Evolutionary conservation across 92 coral and sea anemone species (phyloP), one percentile per base, ranked within the genome.

Genomic region (Umimayanthus kanabou): DNA sequence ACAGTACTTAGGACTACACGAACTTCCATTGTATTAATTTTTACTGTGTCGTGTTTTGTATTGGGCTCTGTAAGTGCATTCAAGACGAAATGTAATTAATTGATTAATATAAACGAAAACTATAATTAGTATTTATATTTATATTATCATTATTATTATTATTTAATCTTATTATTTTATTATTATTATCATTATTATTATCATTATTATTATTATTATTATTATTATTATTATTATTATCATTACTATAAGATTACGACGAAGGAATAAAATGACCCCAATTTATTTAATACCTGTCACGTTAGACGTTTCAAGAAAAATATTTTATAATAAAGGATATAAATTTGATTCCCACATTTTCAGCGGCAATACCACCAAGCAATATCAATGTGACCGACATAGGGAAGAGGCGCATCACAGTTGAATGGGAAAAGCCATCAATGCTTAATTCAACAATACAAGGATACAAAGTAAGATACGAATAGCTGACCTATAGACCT

Each of bases 291-390:
- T 47, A 11, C 10, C 50, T 5, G 50, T 5, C 6, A 5, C 8
- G 6, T 45, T 45, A 9, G 11, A 47, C 11, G 50, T 47, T 47
- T 45, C 11, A 47, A 1, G 50, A 47, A 47, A 47, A 53, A 53
- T 2, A 15, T 53, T 53, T 13, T 4, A 33, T 73, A 20, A 29
- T 73, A 25, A 43, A 43, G 6, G 2, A 77, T 43, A 2, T 78
- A 23, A 37, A 76, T 28, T 4, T 23, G 7, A 8, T 7, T 78
- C 2, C 10, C 9, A 43, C 58, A 14, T 61, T 61, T 81, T 69
- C 18, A 82, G 86, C 86, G 14, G 86, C 77, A 11, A 66, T 82
- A 9, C 86, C 86, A 22, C 86, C 86, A 13, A 25, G 40, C 14
- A 14, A 69, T 1, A 13, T 82, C 43, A 82, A 11, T 13, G 86